Conservation (phyloP, 2,113 vertebrate genomes). For the Alces alces region DNA sequence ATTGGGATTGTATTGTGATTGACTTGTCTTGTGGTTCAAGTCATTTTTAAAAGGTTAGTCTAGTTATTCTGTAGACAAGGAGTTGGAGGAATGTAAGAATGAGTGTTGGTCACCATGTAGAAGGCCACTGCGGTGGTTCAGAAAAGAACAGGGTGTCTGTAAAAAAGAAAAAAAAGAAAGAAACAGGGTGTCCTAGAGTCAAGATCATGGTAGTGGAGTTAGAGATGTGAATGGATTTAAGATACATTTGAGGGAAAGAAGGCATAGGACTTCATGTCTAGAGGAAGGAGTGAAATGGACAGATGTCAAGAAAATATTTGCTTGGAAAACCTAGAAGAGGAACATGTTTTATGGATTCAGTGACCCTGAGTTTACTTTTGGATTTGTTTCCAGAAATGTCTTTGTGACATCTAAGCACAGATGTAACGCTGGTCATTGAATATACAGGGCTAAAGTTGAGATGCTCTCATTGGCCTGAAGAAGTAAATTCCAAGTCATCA, state of each 20-base stretch:
- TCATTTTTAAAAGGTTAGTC: neutral
- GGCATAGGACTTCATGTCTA: neutral
- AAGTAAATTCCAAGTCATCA: neutral
- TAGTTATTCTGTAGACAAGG: neutral
- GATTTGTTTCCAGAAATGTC: neutral
- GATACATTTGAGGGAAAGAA: neutral
- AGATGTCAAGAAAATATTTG: neutral
- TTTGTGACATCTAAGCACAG: neutral
- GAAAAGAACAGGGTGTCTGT: no score
- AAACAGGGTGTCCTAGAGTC: no score
- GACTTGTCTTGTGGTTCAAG: neutral
- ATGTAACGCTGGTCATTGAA: neutral
- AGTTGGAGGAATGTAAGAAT: neutral
- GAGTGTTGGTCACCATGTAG: neutral
- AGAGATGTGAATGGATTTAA: neutral
- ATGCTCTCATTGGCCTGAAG: neutral
- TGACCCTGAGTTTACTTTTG: neutral
- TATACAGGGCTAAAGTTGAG: neutral
- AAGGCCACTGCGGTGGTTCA: neutral
- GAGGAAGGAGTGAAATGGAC: neutral
- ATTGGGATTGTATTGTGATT: neutral
- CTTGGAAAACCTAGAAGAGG: neutral
- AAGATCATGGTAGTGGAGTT: no score
- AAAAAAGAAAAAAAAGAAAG: no score
- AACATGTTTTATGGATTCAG: neutral